These are phyloP conservation scores for Arion vulgaris DNA, from an alignment of 1,140 invertebrate species.

Conservation along the genomic window DNA sequence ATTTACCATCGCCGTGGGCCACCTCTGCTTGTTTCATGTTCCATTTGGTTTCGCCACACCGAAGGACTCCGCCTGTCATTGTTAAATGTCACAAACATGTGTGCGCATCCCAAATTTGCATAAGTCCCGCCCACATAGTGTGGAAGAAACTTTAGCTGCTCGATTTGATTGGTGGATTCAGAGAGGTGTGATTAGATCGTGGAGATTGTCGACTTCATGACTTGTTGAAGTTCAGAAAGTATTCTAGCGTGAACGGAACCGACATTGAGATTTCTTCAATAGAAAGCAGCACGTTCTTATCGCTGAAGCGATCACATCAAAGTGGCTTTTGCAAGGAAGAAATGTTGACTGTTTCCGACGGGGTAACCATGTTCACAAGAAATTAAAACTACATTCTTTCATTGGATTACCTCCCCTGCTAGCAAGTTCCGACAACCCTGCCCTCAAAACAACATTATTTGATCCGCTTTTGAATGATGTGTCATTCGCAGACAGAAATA, in stretches of 20 bases:
- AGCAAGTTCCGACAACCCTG: too few species aligned
- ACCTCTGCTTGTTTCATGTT: not conserved
- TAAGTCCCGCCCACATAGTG: not conserved
- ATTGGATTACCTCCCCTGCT: too few species aligned
- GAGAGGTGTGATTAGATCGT: not conserved
- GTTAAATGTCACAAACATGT: not conserved
- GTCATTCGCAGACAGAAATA: too few species aligned
- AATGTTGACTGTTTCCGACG: not conserved
- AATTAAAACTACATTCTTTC: not conserved
- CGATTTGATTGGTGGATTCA: not conserved
- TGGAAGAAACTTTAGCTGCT: not conserved
- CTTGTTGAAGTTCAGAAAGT: not conserved
- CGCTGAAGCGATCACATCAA: not conserved
- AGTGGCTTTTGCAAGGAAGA: not conserved
- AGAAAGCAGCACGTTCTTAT: not conserved
- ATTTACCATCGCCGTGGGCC: not conserved
- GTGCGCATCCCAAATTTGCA: too few species aligned
- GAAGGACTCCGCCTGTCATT: not conserved
- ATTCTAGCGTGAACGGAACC: not conserved
- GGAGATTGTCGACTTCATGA: not conserved
- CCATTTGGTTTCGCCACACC: not conserved
- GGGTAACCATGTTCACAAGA: not conserved
- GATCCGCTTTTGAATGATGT: too few species aligned
- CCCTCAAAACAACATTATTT: too few species aligned
- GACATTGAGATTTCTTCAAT: not conserved